phyloP scores from a whole-genome alignment of 1,140 invertebrate species.

The Melitaea cinxia region DNA sequence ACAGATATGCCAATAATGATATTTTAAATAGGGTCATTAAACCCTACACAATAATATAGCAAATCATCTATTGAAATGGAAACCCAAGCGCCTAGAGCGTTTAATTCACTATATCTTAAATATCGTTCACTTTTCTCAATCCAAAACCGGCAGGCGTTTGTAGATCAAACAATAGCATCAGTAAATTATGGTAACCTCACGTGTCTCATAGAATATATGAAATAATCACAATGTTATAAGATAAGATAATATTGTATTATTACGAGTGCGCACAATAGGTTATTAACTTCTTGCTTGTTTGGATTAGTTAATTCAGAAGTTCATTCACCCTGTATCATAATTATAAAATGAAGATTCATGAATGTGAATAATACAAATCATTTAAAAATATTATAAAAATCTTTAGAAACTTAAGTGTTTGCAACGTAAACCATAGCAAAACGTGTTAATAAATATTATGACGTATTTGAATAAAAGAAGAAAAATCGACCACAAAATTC shows the following conservation, averaged over 20 bases:
- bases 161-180: background rate
- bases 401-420: too few relatives aligned
- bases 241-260: background rate
- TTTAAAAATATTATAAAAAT: too few relatives aligned
- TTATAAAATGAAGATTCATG: background rate
- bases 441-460: too few relatives aligned
- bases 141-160: constrained; percentile 4
- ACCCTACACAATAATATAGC: too few relatives aligned
- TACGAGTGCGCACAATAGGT: background rate
- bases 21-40: too few relatives aligned
- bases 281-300: background rate
- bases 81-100: background rate
- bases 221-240: background rate
- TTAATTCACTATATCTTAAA: background rate
- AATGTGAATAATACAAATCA: too few relatives aligned
- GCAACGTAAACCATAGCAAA: too few relatives aligned
- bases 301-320: background rate
- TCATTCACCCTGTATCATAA: background rate
- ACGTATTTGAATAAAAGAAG: too few relatives aligned
- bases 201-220: background rate
- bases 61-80: background rate
- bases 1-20: too few relatives aligned
- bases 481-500: too few relatives aligned
- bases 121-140: constrained; percentile 2
- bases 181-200: constrained; percentile 13